Percentiles rank a stretch among this genome's conserved stretches.
Evolutionary conservation across 2,797 vertebrate genomes (phyloP).

Genomic region (Champsocephalus esox): DNA sequence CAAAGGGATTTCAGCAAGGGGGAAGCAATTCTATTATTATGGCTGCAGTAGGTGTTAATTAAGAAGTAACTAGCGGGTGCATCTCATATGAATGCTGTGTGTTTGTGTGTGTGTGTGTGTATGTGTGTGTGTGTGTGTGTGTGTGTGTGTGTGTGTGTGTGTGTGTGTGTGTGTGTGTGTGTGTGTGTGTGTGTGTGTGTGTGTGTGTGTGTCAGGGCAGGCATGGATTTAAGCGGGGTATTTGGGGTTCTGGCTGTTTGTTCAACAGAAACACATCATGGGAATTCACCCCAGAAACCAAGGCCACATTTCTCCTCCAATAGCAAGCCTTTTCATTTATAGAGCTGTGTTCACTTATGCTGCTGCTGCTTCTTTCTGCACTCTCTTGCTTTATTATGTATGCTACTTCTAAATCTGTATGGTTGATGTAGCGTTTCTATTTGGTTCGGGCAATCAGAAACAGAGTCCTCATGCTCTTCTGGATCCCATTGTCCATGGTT

Average conservation of each 20-base stretch:
- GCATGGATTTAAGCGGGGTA: slow-evolving; percentile 41
- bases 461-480: slow-evolving; percentile 18
- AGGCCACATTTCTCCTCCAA: slow-evolving; percentile 53
- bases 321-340: slow-evolving; percentile 20
- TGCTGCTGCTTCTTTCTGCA: slow-evolving; percentile 40
- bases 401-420: slow-evolving; percentile 43
- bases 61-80: slow-evolving; percentile 84
- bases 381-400: slow-evolving; percentile 26
- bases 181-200: slow-evolving; percentile 36
- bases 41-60: slow-evolving; percentile 86
- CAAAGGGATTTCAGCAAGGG: slow-evolving; percentile 87
- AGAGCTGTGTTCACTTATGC: slow-evolving; percentile 34
- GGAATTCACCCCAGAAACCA: slow-evolving; percentile 70
- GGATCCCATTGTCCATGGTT: slow-evolving; percentile 29
- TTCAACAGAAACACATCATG: slow-evolving; percentile 65
- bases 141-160: slow-evolving; percentile 35
- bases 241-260: slow-evolving; percentile 70
- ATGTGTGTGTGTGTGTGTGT: slow-evolving; percentile 31
- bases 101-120: slow-evolving; percentile 37
- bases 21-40: slow-evolving; percentile 83
- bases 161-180: slow-evolving; percentile 33
- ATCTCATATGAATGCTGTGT: slow-evolving; percentile 71
- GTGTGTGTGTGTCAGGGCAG: slow-evolving; percentile 21
- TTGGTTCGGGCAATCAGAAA: slow-evolving; percentile 35
- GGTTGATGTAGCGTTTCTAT: slow-evolving; percentile 38